Base-by-base conservation (phyloP, 1,140 invertebrate species). In the Hycleus cichorii region DNA sequence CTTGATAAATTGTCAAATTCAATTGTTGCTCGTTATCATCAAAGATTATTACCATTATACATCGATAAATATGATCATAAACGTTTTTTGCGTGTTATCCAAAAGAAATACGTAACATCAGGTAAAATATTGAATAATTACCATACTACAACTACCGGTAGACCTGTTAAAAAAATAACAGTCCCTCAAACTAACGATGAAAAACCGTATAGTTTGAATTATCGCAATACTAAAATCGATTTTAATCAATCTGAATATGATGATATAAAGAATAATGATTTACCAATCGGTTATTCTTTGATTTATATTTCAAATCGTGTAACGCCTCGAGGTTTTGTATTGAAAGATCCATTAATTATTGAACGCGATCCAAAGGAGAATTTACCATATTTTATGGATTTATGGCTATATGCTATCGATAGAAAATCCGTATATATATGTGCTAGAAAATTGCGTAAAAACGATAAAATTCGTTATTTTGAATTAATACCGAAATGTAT, bases 331-430 rank as follows among this genome's bases (percentile, higher is more conserved):
- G 66, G 68, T 9, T 43, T 63, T 44, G 39, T 64, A 7, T 46
- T 66, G 8, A 44, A 32, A 10, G 10, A 54, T 8, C 32, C 57
- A 1, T 32, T 12, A 11, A 45, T 68, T 26, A 32, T 69, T 9
- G 40, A 65, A 8, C 24, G 49, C n/a, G 59, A 69, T 59, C 45
- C 57, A 7, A 60, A 60, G 12, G 68, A 69, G 49, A 57, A 64
- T 3, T 42, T 63, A 32, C 42, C 47, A 1, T 63, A 51, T 57
- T 69, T 66, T 43, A 46, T 64, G 3, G 44, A 63, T 27, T 66
- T 69, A 49, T 69, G 68, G 68, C 64, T 64, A 27, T 62, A 66
- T 45, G 68, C 66, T 53, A 56, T 60, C 3, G 54, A 66, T 32
- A 62, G 63, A 8, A 51, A 66, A 43, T 63, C 63, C 60, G 66